Conservation (phyloP, 2,797 vertebrate species). For the Manis javanica region DNA sequence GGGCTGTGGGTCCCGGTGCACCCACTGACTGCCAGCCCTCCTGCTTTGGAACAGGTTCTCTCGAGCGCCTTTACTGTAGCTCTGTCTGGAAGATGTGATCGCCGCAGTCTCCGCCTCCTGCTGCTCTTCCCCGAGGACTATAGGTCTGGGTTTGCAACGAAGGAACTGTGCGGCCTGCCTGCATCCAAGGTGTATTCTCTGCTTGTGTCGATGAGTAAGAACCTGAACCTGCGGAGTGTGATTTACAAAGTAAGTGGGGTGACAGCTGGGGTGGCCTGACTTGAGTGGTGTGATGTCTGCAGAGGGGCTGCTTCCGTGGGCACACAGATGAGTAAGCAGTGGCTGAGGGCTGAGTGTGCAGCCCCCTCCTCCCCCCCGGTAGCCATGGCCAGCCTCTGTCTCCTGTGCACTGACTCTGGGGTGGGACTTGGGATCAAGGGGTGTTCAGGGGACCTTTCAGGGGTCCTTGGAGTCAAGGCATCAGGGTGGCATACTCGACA, state of each 20-base stretch:
- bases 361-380: too few relatives aligned
- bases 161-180: slow-evolving; percentile 84
- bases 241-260: slow-evolving; percentile 83
- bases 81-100: slow-evolving; percentile 82
- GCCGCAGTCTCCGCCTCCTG: slow-evolving; percentile 76
- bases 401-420: background rate
- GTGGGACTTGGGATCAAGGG: background rate
- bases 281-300: accelerated
- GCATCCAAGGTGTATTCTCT: slow-evolving; percentile 63
- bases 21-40: accelerated
- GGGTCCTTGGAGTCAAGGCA: background rate
- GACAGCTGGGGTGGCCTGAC: accelerated
- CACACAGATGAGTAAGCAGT: too few relatives aligned
- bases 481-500: accelerated
- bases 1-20: accelerated
- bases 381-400: background rate
- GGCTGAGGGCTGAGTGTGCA: background rate
- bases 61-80: slow-evolving; percentile 55
- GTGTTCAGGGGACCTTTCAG: accelerated
- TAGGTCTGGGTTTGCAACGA: background rate
- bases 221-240: slow-evolving; percentile 80
- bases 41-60: slow-evolving; percentile 66
- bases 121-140: slow-evolving; percentile 76
- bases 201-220: slow-evolving; percentile 67
- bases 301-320: background rate